Base-by-base conservation (phyloP, 2,888 invertebrate genomes). In the Nymphalis c-album region DNA sequence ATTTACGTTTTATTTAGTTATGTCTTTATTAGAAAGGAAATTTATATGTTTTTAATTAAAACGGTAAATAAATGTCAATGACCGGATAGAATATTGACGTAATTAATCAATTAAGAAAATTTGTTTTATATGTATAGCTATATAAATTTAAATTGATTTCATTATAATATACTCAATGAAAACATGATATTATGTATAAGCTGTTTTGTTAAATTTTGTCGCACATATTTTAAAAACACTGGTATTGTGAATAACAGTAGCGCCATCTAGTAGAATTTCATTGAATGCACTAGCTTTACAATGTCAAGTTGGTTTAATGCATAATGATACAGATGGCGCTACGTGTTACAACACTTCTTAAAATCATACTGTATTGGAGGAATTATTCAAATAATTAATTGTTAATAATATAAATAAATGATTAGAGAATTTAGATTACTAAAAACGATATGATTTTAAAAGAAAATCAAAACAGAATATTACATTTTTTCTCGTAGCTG, bases 261-360 rank as follows among this genome's bases (percentile, higher is more conserved):
- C 64, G 70, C 85, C 86, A 82, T 85, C 86, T 86, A 80, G 78
- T 71, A 60, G 60, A 53, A 46, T 46, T 40, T 63, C 45, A 55
- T 50, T 50, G 70, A 77, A 73, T 73, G 69, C 60, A 57, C 35
- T 65, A 45, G 62, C 50, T 63, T 55, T n/a, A 69, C 67, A 55
- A 26, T 57, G 22, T 65, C 70, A 57, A 48, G 45, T 68, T 58
- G 72, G 73, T 81, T 80, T 72, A 64, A 61, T 60, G 31, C 53
- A 13, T n/a, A n/a, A 40, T 31, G 51, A 51, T 35, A 59, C 40
- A 84, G 85, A 82, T 85, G 85, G 83, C 85, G 85, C 77, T 73
- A 73, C 71, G 65, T 16, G 68, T 45, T 31, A 13, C 40, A 40
- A 13, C 40, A 3, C 13, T 13, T 40, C 2, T 40, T 40, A 10